Evolutionary conservation across 1,140 invertebrate species (phyloP), one percentile per base, ranked within the genome.

Genomic region (Delia radicum): DNA sequence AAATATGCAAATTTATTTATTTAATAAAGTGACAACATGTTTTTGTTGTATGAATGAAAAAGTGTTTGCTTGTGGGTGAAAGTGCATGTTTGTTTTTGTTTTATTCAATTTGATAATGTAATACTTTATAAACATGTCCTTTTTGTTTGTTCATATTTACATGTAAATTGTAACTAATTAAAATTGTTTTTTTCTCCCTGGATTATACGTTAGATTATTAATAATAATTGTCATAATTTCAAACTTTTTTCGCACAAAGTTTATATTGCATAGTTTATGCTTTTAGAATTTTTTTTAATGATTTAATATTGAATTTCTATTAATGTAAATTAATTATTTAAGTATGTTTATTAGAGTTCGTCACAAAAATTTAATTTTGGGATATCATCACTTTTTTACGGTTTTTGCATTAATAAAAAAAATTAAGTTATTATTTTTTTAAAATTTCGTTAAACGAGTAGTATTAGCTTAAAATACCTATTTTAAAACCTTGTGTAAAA

Each of bases 11-110:
- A 69, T 69, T 37, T 69, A 69, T 69, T 69, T 69, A 69, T 69
- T 69, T 69, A 69, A 69, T 69, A 69, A 69, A 69, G 65, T 69
- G 65, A 33, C 65, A 33, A 69, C 65, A 69, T 69, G 65, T 33
- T 69, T 69, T 33, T 69, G 24, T 33, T 69, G 18, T 27, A 28
- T 27, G 12, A 24, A 2, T 69, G 29, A 10, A 21, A 21, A 21
- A 18, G 29, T 69, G 65, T 24, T 4, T 33, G 65, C 24, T 24
- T 0, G 62, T 10, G 48, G 13, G 48, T 55, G 46, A 15, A n/a
- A 1, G 1, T 55, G 2, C 4, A 27, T 2, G 28, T 8, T 21
- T 37, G 15, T 28, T 69, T 33, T 24, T 69, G 6, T 21, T 69
- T 69, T 69, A 18, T 33, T n/a, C n/a, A 13, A 12, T 37, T 31